Conservation (phyloP, 2,888 invertebrate species). For the Sesia apiformis region DNA sequence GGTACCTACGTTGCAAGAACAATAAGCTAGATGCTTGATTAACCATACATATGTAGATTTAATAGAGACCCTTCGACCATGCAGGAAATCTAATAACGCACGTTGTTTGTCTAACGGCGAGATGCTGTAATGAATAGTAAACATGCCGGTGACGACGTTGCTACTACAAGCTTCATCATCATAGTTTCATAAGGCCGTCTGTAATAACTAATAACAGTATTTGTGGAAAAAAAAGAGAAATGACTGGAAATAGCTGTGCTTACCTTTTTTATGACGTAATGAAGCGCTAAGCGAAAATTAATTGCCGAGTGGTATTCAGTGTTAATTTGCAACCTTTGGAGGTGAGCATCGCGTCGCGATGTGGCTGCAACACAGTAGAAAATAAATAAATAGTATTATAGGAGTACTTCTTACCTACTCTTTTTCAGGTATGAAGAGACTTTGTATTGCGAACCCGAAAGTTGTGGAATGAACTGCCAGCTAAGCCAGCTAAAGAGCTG, state of each 20-base stretch:
- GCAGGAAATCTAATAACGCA: constrained; percentile 58
- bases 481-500: no score
- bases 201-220: background rate
- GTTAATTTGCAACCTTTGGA: constrained; percentile 23
- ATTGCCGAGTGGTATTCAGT: constrained; percentile 25
- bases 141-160: constrained; percentile 40
- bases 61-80: constrained; percentile 33
- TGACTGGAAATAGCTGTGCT: background rate
- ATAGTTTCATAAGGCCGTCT: constrained; percentile 34
- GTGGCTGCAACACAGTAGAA: constrained; percentile 5
- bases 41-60: background rate
- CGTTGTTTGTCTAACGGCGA: constrained; percentile 57
- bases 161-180: constrained; percentile 32
- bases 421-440: no score
- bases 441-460: no score
- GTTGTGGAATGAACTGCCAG: no score
- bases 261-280: constrained; percentile 20
- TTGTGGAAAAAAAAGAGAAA: background rate
- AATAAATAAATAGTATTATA: no score
- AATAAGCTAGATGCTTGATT: background rate
- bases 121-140: constrained; percentile 68
- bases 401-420: no score
- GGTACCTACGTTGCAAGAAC: no score
- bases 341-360: constrained; percentile 7
- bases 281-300: constrained; percentile 35